Base-by-base conservation (phyloP, 2,113 vertebrate genomes). In the Oryzias celebensis region DNA sequence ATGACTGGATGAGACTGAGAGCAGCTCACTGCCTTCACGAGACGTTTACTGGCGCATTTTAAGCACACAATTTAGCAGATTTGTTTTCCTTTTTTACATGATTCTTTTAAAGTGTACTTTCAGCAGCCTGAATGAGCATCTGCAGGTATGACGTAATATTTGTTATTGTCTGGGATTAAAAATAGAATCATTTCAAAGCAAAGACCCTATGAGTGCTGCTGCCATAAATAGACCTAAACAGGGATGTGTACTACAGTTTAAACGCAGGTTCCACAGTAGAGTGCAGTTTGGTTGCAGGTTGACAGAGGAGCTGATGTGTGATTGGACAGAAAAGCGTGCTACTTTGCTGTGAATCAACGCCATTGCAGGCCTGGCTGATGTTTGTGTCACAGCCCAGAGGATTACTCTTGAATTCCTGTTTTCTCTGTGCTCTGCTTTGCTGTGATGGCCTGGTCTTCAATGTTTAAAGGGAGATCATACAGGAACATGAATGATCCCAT, bases 131-230 rank as follows among this genome's bases (percentile, higher is more conserved):
- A n/a, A 14, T 50, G 66, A 50, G 61, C 80, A 78, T 75, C 77
- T 73, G 52, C 64, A 75, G 56, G 67, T 22, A 77, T 89, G 85
- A 89, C 86, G 87, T 77, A 88, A 86, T 77, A 62, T 76, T 79
- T 86, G 84, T 83, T 87, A 82, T 81, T 81, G 77, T 87, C 64
- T 65, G 24, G 24, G 58, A 31, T 53, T 52, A 58, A 24, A 36
- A 26, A 26, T 46, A 45, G 5, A 75, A 41, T 43, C 67, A n/a
- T 23, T 41, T 17, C 13, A 31, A 3, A 47, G n/a, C 53, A n/a
- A 54, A 46, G 20, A 26, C 41, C 31, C 4, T 62, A 50, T 69
- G 31, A 57, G 15, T 44, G 24, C 12, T 36, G 52, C 13, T 64
- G 58, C 70, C 66, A 80, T 56, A 71, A 77, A 85, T 67, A 81